Percentiles rank a stretch among this genome's conserved stretches.
Evolutionary conservation across 1,140 invertebrate species (phyloP).

Genomic region (Temnothorax nylanderi): DNA sequence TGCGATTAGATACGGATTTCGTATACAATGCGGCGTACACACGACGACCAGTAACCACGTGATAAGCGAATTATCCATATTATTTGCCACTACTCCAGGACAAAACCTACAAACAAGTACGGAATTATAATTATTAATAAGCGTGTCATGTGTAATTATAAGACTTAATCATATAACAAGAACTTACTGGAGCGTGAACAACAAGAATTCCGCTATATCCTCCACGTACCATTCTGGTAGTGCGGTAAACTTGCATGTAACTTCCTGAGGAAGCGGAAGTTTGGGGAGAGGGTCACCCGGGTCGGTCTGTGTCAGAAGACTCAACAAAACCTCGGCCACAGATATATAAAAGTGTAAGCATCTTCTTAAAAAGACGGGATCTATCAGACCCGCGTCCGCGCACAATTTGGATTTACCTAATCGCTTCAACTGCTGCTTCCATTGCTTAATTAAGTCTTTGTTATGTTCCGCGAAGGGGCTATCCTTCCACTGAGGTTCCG

Average conservation of each 20-base stretch:
- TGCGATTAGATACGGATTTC: conserved; percentile 98
- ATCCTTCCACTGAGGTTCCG: conserved; percentile 94
- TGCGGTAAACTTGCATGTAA: conserved; percentile 93
- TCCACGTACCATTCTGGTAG: conserved; percentile 98
- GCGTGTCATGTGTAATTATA: conserved; percentile 1
- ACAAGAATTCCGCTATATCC: conserved; percentile 97
- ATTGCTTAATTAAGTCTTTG: conserved; percentile 93
- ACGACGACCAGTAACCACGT: conserved; percentile 95
- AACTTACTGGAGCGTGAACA: conserved; percentile 97
- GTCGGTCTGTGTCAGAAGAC: conserved; percentile 87
- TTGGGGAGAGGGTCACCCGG: conserved; percentile 81
- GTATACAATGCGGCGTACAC: conserved; percentile 95
- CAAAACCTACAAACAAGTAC: conserved; percentile 89
- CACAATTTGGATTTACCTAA: conserved; percentile 93
- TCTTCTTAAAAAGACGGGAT: conserved; percentile 92
- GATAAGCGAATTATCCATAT: conserved; percentile 93
- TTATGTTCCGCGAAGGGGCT: conserved; percentile 92
- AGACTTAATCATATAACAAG: background rate
- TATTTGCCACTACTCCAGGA: conserved; percentile 90
- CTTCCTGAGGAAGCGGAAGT: conserved; percentile 87
- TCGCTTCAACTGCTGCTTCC: conserved; percentile 93
- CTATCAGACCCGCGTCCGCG: conserved; percentile 94
- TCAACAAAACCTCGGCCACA: conserved; percentile 92
- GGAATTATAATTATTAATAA: conserved; percentile 11
- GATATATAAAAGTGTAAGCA: conserved; percentile 95